phyloP scores from a whole-genome alignment of 2,888 invertebrate species.

The Acronicta psi region DNA sequence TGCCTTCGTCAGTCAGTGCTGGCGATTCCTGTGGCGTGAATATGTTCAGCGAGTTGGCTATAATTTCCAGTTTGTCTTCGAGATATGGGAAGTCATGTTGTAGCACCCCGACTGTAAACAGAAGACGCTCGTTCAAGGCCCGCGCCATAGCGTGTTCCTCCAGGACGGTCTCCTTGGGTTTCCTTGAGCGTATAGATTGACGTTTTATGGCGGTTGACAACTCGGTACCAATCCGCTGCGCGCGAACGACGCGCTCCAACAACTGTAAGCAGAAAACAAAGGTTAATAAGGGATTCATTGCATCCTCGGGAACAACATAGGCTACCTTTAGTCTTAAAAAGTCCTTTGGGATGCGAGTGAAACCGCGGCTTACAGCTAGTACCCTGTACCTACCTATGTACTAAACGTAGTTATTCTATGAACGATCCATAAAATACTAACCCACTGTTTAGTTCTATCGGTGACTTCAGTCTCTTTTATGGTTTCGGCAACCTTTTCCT shows the following conservation, averaged over 20 bases:
- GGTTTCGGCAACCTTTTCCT: conserved; percentile 77
- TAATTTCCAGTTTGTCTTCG: conserved; percentile 71
- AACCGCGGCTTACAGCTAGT: no score
- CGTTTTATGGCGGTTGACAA: conserved; percentile 86
- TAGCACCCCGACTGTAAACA: conserved; percentile 88
- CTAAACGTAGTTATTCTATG: background rate
- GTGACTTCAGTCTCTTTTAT: conserved; percentile 73
- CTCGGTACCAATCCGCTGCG: conserved; percentile 91
- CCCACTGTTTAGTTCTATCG: conserved; percentile 81
- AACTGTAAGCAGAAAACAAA: conserved; percentile 68
- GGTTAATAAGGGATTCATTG: no score
- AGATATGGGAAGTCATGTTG: conserved; percentile 90
- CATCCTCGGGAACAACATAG: no score
- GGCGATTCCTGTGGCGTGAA: conserved; percentile 71
- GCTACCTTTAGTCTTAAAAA: no score
- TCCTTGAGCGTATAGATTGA: conserved; percentile 73
- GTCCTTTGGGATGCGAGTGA: no score
- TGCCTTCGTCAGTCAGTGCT: conserved; percentile 59
- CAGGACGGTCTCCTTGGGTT: conserved; percentile 84
- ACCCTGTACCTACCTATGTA: no score
- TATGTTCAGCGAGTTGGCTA: conserved; percentile 87
- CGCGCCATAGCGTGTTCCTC: conserved; percentile 89
- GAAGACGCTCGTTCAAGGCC: conserved; percentile 89
- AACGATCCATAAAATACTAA: no score
- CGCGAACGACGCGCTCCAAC: conserved; percentile 90